Evolutionary conservation across 2,888 invertebrate genomes (phyloP).

Genomic region (Tiliacea aurago): DNA sequence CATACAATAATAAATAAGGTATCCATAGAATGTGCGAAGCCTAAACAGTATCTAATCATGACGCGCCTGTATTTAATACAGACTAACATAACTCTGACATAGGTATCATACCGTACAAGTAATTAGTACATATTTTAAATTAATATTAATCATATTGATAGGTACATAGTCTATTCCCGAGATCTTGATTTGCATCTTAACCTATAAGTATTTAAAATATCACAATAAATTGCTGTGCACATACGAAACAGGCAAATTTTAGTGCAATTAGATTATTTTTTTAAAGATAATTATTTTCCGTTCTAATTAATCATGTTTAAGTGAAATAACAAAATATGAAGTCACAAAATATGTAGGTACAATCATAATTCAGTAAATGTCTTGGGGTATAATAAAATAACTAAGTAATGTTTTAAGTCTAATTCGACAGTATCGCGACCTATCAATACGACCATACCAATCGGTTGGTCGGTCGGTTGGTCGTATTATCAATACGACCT

Average conservation of each 20-base stretch:
- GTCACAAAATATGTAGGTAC: conserved; percentile 40
- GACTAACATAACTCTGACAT: conserved; percentile 74
- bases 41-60: conserved; percentile 72
- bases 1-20: conserved; percentile 65
- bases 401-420: conserved; percentile 29
- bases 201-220: conserved; percentile 90
- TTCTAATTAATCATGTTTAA: conserved; percentile 79
- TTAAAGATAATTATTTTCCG: conserved; percentile 80
- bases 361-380: conserved; percentile 57
- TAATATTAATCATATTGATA: conserved; percentile 86
- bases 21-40: conserved; percentile 73
- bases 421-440: conserved; percentile 40
- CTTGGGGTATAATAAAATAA: conserved; percentile 53
- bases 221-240: conserved; percentile 91
- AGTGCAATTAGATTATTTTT: conserved; percentile 89
- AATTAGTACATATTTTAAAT: conserved; percentile 77
- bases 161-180: conserved; percentile 87
- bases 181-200: conserved; percentile 88
- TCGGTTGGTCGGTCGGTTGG: too few relatives aligned
- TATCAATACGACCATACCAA: too few relatives aligned
- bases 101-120: conserved; percentile 69
- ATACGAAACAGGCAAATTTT: conserved; percentile 91
- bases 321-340: conserved; percentile 42
- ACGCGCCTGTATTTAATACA: conserved; percentile 80
- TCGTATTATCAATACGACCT: conserved; percentile 11